phyloP scores from a whole-genome alignment of 1,140 invertebrate genomes.

The Plodia interpunctella region DNA sequence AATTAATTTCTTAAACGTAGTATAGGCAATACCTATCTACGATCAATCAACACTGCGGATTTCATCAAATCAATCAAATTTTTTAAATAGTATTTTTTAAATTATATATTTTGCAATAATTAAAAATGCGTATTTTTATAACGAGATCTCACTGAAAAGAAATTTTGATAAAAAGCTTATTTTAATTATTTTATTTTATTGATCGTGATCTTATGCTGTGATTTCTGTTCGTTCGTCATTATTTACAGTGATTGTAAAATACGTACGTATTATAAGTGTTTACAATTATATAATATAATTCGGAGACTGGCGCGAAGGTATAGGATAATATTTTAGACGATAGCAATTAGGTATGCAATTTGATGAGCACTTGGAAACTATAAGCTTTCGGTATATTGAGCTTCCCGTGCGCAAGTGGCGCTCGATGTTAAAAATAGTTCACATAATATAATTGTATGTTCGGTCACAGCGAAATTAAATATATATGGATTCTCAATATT shows the following conservation, averaged over 20 bases:
- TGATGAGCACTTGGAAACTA: conserved; percentile 23
- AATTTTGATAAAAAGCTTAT: conserved; percentile 29
- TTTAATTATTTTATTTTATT: conserved; percentile 13
- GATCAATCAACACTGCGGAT: not conserved
- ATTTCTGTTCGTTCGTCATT: conserved; percentile 33
- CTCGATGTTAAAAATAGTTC: not conserved
- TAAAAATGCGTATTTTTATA: conserved; percentile 49
- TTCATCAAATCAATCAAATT: too few relatives aligned
- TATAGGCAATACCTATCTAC: not conserved
- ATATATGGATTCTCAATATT: not conserved
- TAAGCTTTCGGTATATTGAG: conserved; percentile 31
- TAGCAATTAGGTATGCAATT: conserved; percentile 13
- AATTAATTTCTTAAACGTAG: too few relatives aligned
- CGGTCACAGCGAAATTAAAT: not conserved
- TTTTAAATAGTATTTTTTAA: conserved; percentile 43
- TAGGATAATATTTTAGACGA: conserved; percentile 20
- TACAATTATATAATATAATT: conserved; percentile 29
- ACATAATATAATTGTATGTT: not conserved
- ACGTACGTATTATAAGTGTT: conserved; percentile 17
- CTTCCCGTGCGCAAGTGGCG: conserved; percentile 10
- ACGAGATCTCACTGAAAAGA: conserved; percentile 54
- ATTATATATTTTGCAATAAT: conserved; percentile 63
- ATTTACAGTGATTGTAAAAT: conserved; percentile 18
- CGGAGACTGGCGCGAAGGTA: conserved; percentile 50
- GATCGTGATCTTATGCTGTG: conserved; percentile 60